Evolutionary conservation across 1,140 invertebrate species (phyloP), one percentile per base, ranked within the genome.

Genomic region (Drosophila dunni): DNA sequence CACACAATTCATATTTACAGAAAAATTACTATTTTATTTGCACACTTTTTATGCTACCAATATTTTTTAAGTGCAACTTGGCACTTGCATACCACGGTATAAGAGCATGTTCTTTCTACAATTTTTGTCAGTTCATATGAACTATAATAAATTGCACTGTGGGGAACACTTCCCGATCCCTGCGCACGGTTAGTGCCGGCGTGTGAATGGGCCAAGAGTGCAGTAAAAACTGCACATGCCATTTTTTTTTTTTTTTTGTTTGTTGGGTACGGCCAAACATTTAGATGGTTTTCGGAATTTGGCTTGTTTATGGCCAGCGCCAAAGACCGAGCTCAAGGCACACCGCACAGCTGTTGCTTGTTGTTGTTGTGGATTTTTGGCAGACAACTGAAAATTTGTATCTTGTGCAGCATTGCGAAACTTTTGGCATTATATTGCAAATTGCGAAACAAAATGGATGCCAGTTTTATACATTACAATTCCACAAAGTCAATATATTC

Each of bases 121-220:
- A 44, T 42, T 68, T 61, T 56, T 51, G 65, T 81, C 65, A 69
- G 72, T 69, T 76, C 75, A 79, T 79, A 79, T 42, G 58, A 29
- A 29, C 24, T 57, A 29, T 78, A 79, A 89, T 88, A 88, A 88
- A 89, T 88, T 89, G 77, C 80, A 78, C 83, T 69, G 57, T 63
- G 53, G 83, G 74, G 77, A 83, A 46, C 73, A 69, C 45, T 86
- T 44, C 34, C 34, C 40, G 36, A 9, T 17, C 38, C 17, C 11
- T 29, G 13, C 13, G 57, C 13, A 17, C 11, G 15, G 34, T 44
- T 88, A 88, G 83, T 86, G 83, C 57, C 79, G 68, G 73, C 79
- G 76, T 86, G 83, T 88, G 84, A 86, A 86, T 83, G 76, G 83
- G 73, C 79, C 68, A 71, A 77, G 78, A 44, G 62, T 58, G 48